These are phyloP conservation scores for Halocynthia aurantium DNA, from an alignment of 23 tunicate species.

Conservation along the genomic window DNA sequence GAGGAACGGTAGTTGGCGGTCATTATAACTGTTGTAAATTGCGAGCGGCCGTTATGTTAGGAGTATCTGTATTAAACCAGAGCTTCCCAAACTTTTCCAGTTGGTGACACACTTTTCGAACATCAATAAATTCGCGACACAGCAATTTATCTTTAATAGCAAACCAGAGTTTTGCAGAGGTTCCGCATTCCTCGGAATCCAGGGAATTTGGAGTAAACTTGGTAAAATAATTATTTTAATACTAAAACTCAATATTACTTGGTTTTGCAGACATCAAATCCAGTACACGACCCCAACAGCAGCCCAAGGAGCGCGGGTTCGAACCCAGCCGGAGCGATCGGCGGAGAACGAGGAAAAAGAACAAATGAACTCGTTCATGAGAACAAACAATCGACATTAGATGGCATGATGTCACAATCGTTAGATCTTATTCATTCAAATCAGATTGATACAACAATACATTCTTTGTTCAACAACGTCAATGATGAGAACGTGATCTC, in stretches of 20 bases:
- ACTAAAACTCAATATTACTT: not conserved
- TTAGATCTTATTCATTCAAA: not conserved
- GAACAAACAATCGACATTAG: not conserved
- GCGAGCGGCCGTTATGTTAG: no score
- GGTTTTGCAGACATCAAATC: not conserved
- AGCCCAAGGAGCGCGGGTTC: constrained; percentile 28
- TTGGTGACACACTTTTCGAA: no score
- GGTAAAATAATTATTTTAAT: no score
- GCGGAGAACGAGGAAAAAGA: constrained; percentile 62
- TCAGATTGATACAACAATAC: constrained; percentile 11
- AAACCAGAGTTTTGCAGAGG: no score
- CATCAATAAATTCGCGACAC: no score
- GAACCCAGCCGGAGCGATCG: constrained; percentile 71
- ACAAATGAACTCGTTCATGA: not conserved
- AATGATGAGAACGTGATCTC: constrained; percentile 62
- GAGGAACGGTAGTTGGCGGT: no score
- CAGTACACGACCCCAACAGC: not conserved
- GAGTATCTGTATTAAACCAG: no score
- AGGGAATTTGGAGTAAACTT: no score
- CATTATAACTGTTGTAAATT: no score
- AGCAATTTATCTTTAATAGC: no score
- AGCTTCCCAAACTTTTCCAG: no score
- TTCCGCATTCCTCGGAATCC: no score
- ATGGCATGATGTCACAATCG: not conserved
- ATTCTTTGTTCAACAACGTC: constrained; percentile 27